Evolutionary conservation across 1,140 invertebrate genomes (phyloP).

Genomic region (Harpegnathos saltator): DNA sequence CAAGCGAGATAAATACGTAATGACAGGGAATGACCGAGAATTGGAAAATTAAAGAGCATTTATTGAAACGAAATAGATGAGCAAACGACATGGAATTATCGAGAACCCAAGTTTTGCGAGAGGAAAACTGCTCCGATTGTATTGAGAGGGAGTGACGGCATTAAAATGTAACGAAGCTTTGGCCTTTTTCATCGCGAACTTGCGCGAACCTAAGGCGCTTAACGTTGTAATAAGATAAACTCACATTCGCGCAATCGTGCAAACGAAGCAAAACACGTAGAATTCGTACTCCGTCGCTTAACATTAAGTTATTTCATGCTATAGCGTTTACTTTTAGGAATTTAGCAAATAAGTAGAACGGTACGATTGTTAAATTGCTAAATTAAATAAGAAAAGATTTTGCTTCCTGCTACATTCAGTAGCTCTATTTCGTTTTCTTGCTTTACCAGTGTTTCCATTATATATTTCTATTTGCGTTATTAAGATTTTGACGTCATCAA

Average conservation of each 20-base stretch:
- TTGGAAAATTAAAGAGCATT: slow-evolving; percentile 1
- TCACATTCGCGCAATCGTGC: neutral
- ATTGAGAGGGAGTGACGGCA: neutral
- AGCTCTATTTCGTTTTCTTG: neutral
- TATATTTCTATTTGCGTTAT: neutral
- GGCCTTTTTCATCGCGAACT: neutral
- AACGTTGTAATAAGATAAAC: slow-evolving; percentile 24
- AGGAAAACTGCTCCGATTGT: neutral
- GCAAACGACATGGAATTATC: neutral
- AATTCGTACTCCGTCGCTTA: neutral
- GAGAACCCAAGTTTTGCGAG: neutral
- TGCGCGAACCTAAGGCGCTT: neutral
- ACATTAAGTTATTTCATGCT: neutral
- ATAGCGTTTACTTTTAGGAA: neutral
- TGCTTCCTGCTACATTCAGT: too few relatives aligned
- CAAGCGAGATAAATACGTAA: neutral
- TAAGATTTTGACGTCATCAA: neutral
- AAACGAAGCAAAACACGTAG: neutral
- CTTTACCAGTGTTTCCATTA: neutral
- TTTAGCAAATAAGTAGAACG: neutral
- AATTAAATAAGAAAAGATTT: neutral
- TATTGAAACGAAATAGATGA: neutral
- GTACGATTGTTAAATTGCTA: neutral
- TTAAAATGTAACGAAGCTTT: slow-evolving; percentile 7
- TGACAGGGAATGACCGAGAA: neutral